phyloP scores from a whole-genome alignment of 2,888 invertebrate species.

The Spodoptera exigua region DNA sequence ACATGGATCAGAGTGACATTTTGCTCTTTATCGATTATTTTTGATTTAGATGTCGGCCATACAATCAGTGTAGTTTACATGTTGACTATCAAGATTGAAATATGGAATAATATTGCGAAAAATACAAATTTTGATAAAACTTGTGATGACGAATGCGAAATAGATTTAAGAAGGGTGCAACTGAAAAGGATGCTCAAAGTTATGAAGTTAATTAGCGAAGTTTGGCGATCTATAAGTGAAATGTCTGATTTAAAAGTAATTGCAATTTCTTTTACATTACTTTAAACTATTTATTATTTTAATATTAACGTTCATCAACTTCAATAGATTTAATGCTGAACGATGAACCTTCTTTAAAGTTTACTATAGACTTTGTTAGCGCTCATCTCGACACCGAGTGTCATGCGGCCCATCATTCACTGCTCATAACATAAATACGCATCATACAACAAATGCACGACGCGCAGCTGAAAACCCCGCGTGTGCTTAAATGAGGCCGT shows the following conservation, averaged over 20 bases:
- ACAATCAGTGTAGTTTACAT: conserved; percentile 16
- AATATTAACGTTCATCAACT: no score
- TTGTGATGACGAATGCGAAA: not conserved
- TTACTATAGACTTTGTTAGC: no score
- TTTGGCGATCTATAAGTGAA: conserved; percentile 14
- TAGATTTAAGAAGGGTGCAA: not conserved
- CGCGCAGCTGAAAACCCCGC: no score
- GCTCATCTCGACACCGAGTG: no score
- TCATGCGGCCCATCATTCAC: no score
- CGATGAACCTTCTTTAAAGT: no score
- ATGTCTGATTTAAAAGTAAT: conserved; percentile 26
- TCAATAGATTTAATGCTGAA: no score
- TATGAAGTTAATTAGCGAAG: conserved; percentile 15
- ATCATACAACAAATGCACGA: no score
- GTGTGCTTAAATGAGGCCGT: no score
- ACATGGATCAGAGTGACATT: conserved; percentile 6
- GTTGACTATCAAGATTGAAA: conserved; percentile 19
- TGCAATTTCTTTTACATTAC: not conserved
- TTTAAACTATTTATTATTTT: no score
- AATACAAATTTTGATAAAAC: not conserved
- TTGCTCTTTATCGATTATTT: conserved; percentile 4
- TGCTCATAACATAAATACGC: no score
- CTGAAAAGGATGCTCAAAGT: conserved; percentile 2
- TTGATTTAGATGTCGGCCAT: conserved; percentile 20
- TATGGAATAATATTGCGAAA: conserved; percentile 18